Percentiles rank a stretch among this genome's conserved stretches.
These are phyloP conservation scores for Parus major DNA, from an alignment of 2,113 vertebrate genomes.

Conservation along the genomic window DNA sequence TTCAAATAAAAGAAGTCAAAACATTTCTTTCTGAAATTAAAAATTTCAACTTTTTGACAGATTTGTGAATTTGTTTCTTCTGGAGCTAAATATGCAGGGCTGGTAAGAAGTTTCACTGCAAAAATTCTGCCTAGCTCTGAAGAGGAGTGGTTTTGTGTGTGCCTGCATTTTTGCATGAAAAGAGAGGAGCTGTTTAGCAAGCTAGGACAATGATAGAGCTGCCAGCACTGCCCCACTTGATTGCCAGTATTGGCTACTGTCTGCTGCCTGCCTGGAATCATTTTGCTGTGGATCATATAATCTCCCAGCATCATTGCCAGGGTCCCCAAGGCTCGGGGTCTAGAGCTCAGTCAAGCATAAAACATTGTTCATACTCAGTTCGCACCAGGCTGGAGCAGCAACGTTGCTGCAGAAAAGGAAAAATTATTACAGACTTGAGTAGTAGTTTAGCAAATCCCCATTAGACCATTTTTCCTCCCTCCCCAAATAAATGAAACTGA, in stretches of 20 bases:
- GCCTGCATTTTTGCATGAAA: not conserved
- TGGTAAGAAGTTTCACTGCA: constrained; percentile 14
- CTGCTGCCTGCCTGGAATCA: not conserved
- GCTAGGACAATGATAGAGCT: not conserved
- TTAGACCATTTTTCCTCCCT: not conserved
- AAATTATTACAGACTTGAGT: not conserved
- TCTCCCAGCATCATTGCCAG: not conserved
- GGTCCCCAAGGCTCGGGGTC: not conserved
- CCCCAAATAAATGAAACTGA: not conserved
- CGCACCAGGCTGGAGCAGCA: not conserved
- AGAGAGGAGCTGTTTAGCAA: not conserved
- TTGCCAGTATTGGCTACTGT: not conserved
- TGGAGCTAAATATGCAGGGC: constrained; percentile 40
- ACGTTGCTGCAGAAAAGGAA: not conserved
- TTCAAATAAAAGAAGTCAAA: constrained; percentile 44
- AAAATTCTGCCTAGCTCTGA: constrained; percentile 2
- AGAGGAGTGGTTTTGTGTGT: not conserved
- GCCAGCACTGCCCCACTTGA: not conserved
- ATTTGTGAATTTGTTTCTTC: constrained; percentile 30
- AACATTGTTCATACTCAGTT: not conserved
- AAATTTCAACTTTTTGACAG: constrained; percentile 6
- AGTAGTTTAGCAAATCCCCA: not conserved
- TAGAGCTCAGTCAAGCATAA: not conserved
- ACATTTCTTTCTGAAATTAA: constrained; percentile 24
- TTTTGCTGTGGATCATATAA: not conserved